Conservation (phyloP, 2,797 vertebrate genomes). For the Pygocentrus nattereri region DNA sequence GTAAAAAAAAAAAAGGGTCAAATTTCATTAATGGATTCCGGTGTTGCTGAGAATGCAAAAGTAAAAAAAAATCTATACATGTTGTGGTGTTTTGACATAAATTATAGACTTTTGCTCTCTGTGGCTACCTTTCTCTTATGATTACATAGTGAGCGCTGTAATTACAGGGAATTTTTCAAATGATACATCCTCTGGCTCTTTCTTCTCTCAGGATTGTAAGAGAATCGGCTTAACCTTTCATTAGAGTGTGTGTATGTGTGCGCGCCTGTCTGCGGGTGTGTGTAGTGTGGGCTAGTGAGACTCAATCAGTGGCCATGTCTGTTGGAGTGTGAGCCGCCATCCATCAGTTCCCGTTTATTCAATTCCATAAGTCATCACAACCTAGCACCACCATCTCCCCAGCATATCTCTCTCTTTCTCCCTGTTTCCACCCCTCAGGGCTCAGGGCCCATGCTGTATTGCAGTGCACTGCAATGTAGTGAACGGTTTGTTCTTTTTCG, state of each 20-base stretch:
- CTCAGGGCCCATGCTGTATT: background rate
- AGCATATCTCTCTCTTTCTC: conserved; percentile 25
- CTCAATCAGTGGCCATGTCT: conserved; percentile 60
- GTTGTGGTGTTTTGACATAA: conserved; percentile 16
- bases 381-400: conserved; percentile 53
- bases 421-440: background rate
- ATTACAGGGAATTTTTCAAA: conserved; percentile 70
- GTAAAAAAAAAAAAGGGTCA: conserved; percentile 28
- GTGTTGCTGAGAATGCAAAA: conserved; percentile 1
- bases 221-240: conserved; percentile 76
- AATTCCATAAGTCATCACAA: conserved; percentile 64
- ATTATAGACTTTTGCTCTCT: conserved; percentile 30
- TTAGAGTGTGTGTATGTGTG: conserved; percentile 61
- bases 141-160: conserved; percentile 65
- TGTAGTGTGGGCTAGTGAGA: conserved; percentile 30
- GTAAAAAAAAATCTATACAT: conserved; percentile 8
- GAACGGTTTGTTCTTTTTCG: background rate
- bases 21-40: conserved; percentile 31
- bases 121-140: conserved; percentile 49
- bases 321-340: conserved; percentile 55
- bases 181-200: conserved; percentile 70
- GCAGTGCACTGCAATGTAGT: background rate
- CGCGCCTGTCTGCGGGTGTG: conserved; percentile 15
- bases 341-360: conserved; percentile 57
- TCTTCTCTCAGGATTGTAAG: conserved; percentile 66